phyloP scores from a whole-genome alignment of 2,113 vertebrate genomes.

The Gymnocephalus cernua region DNA sequence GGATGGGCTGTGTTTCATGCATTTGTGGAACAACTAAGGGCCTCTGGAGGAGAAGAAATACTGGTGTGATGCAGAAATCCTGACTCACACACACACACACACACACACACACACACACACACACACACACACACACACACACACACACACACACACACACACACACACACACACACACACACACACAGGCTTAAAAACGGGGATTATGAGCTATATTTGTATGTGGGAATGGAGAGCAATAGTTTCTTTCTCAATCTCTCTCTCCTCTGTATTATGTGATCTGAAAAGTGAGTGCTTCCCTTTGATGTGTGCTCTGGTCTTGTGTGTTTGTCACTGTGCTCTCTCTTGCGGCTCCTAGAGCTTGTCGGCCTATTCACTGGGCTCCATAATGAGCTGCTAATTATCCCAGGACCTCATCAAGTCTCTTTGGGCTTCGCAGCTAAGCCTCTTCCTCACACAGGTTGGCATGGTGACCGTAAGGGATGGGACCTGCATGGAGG shows the following conservation, averaged over 20 bases:
- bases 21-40: slow-evolving; percentile 60
- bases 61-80: slow-evolving; percentile 52
- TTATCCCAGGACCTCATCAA: slow-evolving; percentile 79
- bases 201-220: slow-evolving; percentile 74
- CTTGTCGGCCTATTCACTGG: slow-evolving; percentile 64
- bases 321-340: slow-evolving; percentile 52
- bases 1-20: slow-evolving; percentile 35
- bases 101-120: slow-evolving; percentile 23
- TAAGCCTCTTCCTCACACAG: slow-evolving; percentile 64
- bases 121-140: slow-evolving; percentile 21
- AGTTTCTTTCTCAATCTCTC: slow-evolving; percentile 41
- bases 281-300: slow-evolving; percentile 52
- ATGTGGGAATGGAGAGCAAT: slow-evolving; percentile 65
- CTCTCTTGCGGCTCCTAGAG: slow-evolving; percentile 58
- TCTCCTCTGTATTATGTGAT: slow-evolving; percentile 48
- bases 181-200: slow-evolving; percentile 52
- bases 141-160: slow-evolving; percentile 16
- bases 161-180: slow-evolving; percentile 14
- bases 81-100: slow-evolving; percentile 30
- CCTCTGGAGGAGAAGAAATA: slow-evolving; percentile 37
- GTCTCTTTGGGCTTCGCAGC: slow-evolving; percentile 58
- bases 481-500: slow-evolving; percentile 55
- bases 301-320: slow-evolving; percentile 71
- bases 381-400: slow-evolving; percentile 78
- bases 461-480: slow-evolving; percentile 83